phyloP scores from a whole-genome alignment of 1,140 invertebrate genomes.

The Notospermus geniculatus region DNA sequence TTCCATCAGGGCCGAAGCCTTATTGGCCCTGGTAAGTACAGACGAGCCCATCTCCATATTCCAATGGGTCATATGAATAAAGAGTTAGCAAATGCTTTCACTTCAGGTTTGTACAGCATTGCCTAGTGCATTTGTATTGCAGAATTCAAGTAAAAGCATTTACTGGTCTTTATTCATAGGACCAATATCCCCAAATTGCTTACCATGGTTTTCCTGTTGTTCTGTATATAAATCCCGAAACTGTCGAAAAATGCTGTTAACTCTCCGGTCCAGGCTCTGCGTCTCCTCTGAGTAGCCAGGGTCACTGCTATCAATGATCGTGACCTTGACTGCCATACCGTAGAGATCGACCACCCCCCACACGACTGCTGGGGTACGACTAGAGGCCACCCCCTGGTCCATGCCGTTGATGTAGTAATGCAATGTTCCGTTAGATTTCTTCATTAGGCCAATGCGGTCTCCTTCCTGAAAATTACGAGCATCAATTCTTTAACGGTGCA shows the following conservation, averaged over 20 bases:
- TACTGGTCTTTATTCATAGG: too few relatives aligned
- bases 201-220: constrained; percentile 15
- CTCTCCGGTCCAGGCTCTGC: constrained; percentile 20
- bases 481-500: background rate
- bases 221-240: constrained; percentile 39
- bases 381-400: constrained; percentile 54
- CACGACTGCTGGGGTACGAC: constrained; percentile 39
- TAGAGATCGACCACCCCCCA: constrained; percentile 57
- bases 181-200: too few relatives aligned
- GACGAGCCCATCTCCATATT: too few relatives aligned
- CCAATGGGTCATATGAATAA: too few relatives aligned
- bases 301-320: constrained; percentile 40
- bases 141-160: too few relatives aligned
- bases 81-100: too few relatives aligned
- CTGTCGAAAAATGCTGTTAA: constrained; percentile 35
- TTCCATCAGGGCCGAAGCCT: too few relatives aligned
- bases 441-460: constrained; percentile 50
- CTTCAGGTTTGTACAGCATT: too few relatives aligned
- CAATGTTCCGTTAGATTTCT: constrained; percentile 44
- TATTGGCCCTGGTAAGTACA: too few relatives aligned
- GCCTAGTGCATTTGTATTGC: too few relatives aligned
- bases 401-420: constrained; percentile 55
- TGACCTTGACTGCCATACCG: constrained; percentile 83
- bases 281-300: constrained; percentile 32
- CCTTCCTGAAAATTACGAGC: constrained; percentile 38